A percentile compares a stretch with the other conserved stretches of the same genome.
phyloP scores from a whole-genome alignment of 2,888 invertebrate genomes.

The Melolontha melolontha region DNA sequence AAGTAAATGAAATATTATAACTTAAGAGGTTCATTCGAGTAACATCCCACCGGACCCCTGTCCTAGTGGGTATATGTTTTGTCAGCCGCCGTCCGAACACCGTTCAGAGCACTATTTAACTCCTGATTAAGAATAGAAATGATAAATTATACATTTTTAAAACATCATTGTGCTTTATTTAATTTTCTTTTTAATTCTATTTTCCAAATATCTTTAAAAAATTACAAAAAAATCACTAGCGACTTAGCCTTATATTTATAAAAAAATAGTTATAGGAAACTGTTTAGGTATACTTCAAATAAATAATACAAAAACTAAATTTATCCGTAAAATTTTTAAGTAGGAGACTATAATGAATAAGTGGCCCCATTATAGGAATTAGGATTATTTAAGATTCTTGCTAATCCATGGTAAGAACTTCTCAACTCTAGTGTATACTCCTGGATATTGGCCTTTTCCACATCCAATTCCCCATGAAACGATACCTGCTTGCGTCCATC shows the following conservation, averaged over 20 bases:
- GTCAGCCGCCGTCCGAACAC: too few species aligned
- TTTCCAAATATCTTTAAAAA: background rate
- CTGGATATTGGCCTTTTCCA: slow-evolving; percentile 91
- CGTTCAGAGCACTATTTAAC: too few species aligned
- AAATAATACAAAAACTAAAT: slow-evolving; percentile 36
- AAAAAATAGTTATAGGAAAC: slow-evolving; percentile 39
- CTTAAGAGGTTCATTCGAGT: too few species aligned
- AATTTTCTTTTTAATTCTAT: too few species aligned
- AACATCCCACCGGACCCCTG: too few species aligned
- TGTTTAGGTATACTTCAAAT: slow-evolving; percentile 25
- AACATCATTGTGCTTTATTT: too few species aligned
- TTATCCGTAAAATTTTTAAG: slow-evolving; percentile 11
- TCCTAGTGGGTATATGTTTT: too few species aligned
- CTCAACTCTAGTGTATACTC: slow-evolving; percentile 88
- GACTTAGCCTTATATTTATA: slow-evolving; percentile 38
- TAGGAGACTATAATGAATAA: slow-evolving; percentile 2
- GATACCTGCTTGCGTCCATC: slow-evolving; percentile 87
- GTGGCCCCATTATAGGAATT: slow-evolving; percentile 22
- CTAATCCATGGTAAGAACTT: slow-evolving; percentile 87
- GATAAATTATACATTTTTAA: too few species aligned
- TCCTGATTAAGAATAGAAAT: too few species aligned
- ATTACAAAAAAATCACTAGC: slow-evolving; percentile 15
- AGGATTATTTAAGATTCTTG: slow-evolving; percentile 79
- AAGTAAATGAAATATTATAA: too few species aligned
- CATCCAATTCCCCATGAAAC: slow-evolving; percentile 95